These are phyloP conservation scores for Mesorhabditis belari DNA, from an alignment of 2,888 invertebrate genomes.

Conservation along the genomic window DNA sequence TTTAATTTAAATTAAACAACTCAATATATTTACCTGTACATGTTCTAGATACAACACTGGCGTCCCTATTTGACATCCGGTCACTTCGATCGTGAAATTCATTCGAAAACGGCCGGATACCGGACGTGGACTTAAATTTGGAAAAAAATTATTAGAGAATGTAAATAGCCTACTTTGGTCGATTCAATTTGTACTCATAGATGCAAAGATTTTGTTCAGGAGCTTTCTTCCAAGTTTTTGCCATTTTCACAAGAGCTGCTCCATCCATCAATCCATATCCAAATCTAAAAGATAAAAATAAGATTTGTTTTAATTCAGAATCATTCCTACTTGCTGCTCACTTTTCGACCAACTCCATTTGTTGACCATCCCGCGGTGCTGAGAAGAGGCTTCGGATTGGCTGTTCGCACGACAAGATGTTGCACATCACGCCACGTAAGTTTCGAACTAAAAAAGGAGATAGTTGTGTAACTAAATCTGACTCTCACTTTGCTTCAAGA, in stretches of 20 bases:
- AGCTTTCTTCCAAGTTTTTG: conserved; percentile 81
- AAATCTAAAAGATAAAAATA: conserved; percentile 64
- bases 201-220: conserved; percentile 88
- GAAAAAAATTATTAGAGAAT: background rate
- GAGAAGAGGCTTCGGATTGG: conserved; percentile 76
- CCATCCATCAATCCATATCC: conserved; percentile 99
- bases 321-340: conserved; percentile 28
- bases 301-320: background rate
- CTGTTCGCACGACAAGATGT: conserved; percentile 85
- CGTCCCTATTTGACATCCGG: conserved; percentile 61
- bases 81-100: conserved; percentile 21
- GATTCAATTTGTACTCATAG: conserved; percentile 48
- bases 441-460: conserved; percentile 63
- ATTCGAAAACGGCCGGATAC: conserved; percentile 45
- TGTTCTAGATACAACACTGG: conserved; percentile 79
- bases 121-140: conserved; percentile 40
- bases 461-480: too few species aligned
- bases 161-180: conserved; percentile 38
- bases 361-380: conserved; percentile 87
- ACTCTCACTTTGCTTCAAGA: conserved; percentile 71
- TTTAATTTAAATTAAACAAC: too few species aligned
- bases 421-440: conserved; percentile 98
- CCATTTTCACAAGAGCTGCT: conserved; percentile 79
- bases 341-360: conserved; percentile 84
- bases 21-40: too few species aligned